These are phyloP conservation scores for Erannis defoliaria DNA, from an alignment of 2,888 invertebrate species.

Conservation along the genomic window DNA sequence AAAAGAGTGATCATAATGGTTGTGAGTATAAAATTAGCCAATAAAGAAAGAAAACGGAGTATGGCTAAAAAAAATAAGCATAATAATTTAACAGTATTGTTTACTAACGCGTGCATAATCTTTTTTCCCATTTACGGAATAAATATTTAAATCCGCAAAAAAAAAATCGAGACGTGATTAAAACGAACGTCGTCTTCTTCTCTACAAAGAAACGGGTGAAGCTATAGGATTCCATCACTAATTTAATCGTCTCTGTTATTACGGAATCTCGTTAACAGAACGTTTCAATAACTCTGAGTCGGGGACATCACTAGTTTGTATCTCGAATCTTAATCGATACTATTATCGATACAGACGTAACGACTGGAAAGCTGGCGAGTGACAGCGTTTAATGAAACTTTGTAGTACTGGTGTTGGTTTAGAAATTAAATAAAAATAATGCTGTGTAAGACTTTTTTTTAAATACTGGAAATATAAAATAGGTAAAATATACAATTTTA, in stretches of 20 bases:
- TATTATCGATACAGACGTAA: constrained; percentile 62
- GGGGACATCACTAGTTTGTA: constrained; percentile 45
- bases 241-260: constrained; percentile 49
- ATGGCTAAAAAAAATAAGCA: too few relatives aligned
- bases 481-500: too few relatives aligned
- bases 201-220: constrained; percentile 32
- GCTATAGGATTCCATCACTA: constrained; percentile 47
- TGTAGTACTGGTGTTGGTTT: constrained; percentile 18
- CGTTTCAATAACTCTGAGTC: constrained; percentile 37
- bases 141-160: background rate
- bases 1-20: too few relatives aligned
- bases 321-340: constrained; percentile 66
- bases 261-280: constrained; percentile 47
- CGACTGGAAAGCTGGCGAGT: constrained; percentile 29
- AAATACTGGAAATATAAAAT: too few relatives aligned
- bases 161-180: background rate
- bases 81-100: too few relatives aligned
- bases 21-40: too few relatives aligned
- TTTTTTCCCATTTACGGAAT: background rate
- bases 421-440: background rate
- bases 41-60: too few relatives aligned
- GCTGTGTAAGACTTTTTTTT: background rate
- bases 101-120: too few relatives aligned
- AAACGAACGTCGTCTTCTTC: background rate
- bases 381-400: constrained; percentile 26